Evolutionary conservation across 2,888 invertebrate species (phyloP).

Genomic region (Shargacucullia verbasci): DNA sequence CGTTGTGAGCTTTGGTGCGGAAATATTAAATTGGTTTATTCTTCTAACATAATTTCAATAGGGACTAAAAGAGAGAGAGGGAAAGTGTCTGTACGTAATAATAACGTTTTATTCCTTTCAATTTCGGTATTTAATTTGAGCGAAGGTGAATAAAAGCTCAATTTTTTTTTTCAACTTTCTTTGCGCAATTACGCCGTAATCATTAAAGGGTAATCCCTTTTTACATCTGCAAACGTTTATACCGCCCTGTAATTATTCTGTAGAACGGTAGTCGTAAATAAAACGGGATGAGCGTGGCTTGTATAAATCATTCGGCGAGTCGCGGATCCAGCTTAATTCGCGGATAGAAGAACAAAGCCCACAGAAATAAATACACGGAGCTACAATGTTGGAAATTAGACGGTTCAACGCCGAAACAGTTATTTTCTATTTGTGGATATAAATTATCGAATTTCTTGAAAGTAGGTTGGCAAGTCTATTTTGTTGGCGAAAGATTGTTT

Average conservation of each 20-base stretch:
- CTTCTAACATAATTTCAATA: constrained; percentile 36
- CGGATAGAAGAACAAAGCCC: constrained; percentile 87
- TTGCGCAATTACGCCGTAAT: constrained; percentile 75
- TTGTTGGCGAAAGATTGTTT: constrained; percentile 49
- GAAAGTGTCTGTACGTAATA: constrained; percentile 12
- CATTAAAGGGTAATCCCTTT: constrained; percentile 82
- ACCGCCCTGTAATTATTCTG: constrained; percentile 85
- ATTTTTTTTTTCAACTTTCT: constrained; percentile 57
- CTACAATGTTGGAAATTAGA: constrained; percentile 73
- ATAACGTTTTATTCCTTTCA: constrained; percentile 21
- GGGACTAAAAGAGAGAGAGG: constrained; percentile 27
- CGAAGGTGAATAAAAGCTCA: constrained; percentile 36
- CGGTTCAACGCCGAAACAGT: constrained; percentile 63
- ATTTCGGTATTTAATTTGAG: constrained; percentile 29
- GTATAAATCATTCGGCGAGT: constrained; percentile 86
- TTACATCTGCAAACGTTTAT: constrained; percentile 84
- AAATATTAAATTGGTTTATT: constrained; percentile 59
- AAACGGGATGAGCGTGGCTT: constrained; percentile 85
- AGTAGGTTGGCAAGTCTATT: constrained; percentile 54
- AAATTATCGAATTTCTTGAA: constrained; percentile 73
- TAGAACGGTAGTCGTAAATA: constrained; percentile 85
- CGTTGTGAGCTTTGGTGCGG: constrained; percentile 47
- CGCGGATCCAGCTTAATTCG: constrained; percentile 81
- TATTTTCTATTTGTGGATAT: constrained; percentile 71
- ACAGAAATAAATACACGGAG: constrained; percentile 81